Percentiles rank a stretch among this genome's conserved stretches.
Evolutionary conservation across 2,888 invertebrate species (phyloP).

Genomic region (Metopia argyrocephala): DNA sequence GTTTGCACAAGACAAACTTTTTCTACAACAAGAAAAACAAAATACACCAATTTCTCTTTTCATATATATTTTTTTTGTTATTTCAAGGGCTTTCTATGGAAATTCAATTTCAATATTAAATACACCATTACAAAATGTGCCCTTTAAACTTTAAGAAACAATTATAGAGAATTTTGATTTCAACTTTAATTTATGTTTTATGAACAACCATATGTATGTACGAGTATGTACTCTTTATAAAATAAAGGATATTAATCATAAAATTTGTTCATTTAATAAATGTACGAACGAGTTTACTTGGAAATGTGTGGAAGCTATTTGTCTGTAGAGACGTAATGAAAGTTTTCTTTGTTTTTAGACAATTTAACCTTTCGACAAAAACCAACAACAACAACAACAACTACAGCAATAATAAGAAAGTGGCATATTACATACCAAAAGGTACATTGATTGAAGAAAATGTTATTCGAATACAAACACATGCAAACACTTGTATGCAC

Average conservation of each 20-base stretch:
- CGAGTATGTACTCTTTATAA: not conserved
- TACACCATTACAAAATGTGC: not conserved
- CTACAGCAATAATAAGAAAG: not conserved
- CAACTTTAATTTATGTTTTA: slow-evolving; percentile 48
- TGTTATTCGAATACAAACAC: no score
- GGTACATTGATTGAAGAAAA: slow-evolving; percentile 37
- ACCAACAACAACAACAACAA: not conserved
- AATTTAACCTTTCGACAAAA: slow-evolving; percentile 37
- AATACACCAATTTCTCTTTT: not conserved
- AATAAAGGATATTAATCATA: slow-evolving; percentile 50
- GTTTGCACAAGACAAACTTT: slow-evolving; percentile 66
- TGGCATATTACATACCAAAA: slow-evolving; percentile 56
- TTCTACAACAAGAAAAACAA: not conserved
- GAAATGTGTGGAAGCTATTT: slow-evolving; percentile 40
- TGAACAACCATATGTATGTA: no score
- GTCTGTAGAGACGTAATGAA: slow-evolving; percentile 44
- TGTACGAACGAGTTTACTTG: no score
- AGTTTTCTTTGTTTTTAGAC: slow-evolving; percentile 33
- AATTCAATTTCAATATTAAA: not conserved
- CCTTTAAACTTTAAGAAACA: slow-evolving; percentile 9
- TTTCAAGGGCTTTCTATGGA: slow-evolving; percentile 6
- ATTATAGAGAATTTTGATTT: no score
- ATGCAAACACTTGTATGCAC: not conserved
- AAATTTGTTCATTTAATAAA: slow-evolving; percentile 16
- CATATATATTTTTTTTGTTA: not conserved